Base-by-base conservation (phyloP, 2,113 vertebrate species). In the Lophotis ruficrista region DNA sequence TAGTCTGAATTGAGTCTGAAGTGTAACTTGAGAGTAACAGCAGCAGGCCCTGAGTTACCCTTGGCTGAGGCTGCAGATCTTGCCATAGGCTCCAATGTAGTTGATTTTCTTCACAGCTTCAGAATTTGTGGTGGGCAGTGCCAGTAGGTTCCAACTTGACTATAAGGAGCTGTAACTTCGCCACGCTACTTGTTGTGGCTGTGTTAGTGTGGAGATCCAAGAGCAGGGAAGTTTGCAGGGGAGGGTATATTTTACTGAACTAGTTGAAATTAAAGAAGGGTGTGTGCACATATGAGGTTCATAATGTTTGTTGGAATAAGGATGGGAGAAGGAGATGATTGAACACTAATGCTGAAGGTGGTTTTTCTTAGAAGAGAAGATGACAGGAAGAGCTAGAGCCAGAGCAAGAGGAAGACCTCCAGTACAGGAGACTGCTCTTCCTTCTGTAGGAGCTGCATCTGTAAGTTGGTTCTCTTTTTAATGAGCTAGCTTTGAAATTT, bases 311-410 rank as follows among this genome's bases (percentile, higher is more conserved):
- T 1, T 38, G 43, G 35, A 27, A 7, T 60, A 28, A 48, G 35
- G 37, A 2, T 50, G 62, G 11, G 11, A 18, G 50, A 92, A 35
- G 45, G 27, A 28, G 33, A 30, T 24, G 14, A 17, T 7, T 13
- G 53, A 60, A 25, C 5, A 4, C 33, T 91, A 51, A 86, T 28
- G 14, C 51, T 70, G 13, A 22, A 33, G 22, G 4, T 88, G 33
- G 14, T 70, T 85, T 64, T 6, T 85, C 38, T 51, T 89, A 93
- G 53, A 81, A 68, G 51, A 47, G 68, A 82, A 60, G 23, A 99
- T 99, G 99, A 98, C 98, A 0, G 99, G 99, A 51, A 97, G 99
- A 64, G 99, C 99, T 9, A 96, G 99, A 95, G 98, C 98, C 1
- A 95, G 98, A 94, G 98, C 99, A 0, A 93, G 99, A 60, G 99